These are phyloP conservation scores for Scaptomyza parva DNA, from an alignment of 2,888 invertebrate genomes.

Conservation along the genomic window DNA sequence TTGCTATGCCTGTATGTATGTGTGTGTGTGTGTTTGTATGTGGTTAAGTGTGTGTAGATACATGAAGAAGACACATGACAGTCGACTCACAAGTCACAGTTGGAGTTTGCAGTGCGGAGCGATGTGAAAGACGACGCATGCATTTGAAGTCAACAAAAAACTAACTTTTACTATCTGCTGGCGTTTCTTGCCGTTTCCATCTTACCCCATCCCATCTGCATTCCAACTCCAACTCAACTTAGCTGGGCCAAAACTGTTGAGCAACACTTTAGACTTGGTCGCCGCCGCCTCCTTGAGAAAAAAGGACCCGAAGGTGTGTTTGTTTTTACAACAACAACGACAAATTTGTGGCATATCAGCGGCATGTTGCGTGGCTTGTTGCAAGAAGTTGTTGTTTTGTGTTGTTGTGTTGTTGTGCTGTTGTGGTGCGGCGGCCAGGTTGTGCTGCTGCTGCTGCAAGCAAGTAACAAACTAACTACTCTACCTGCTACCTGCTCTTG, in stretches of 20 bases:
- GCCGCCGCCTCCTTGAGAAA: slow-evolving; percentile 31
- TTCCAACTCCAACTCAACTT: neutral
- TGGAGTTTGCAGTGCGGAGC: slow-evolving; percentile 20
- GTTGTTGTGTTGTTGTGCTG: too few relatives aligned
- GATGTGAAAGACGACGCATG: slow-evolving; percentile 52
- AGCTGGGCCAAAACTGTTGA: slow-evolving; percentile 14
- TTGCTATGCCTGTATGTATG: slow-evolving; percentile 15
- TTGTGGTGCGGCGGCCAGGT: slow-evolving; percentile 37
- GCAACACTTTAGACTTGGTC: slow-evolving; percentile 37
- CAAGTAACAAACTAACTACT: slow-evolving; percentile 8
- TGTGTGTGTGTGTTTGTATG: slow-evolving; percentile 18
- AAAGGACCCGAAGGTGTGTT: slow-evolving; percentile 80
- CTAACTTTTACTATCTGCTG: slow-evolving; percentile 70
- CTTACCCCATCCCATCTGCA: neutral
- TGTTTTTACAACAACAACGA: slow-evolving; percentile 69
- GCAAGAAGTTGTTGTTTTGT: slow-evolving; percentile 33
- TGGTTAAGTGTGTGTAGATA: slow-evolving; percentile 29
- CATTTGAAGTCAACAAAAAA: slow-evolving; percentile 77
- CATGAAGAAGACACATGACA: slow-evolving; percentile 71
- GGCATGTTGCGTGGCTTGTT: slow-evolving; percentile 68
- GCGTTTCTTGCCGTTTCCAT: slow-evolving; percentile 4
- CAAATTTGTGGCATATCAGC: slow-evolving; percentile 78
- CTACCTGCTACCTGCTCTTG: neutral
- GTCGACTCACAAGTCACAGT: slow-evolving; percentile 45
- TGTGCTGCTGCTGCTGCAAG: neutral